Evolutionary conservation across 2,888 invertebrate species (phyloP).

Genomic region (Drosophila hamatofila): DNA sequence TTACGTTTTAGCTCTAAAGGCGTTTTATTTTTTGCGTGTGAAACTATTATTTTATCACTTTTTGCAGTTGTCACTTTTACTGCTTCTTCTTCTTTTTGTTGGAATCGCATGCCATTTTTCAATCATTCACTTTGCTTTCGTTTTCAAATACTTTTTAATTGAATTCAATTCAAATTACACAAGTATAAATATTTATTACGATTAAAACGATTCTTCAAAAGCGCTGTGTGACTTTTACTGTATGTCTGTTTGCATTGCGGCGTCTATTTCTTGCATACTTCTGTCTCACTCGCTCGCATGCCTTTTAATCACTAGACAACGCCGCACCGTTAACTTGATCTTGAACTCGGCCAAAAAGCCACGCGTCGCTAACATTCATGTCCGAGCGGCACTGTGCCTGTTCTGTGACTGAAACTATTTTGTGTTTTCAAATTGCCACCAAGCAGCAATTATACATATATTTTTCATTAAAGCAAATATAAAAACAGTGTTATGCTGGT

Average conservation of each 20-base stretch:
- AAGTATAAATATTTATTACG: conserved; percentile 53
- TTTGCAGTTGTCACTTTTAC: conserved; percentile 44
- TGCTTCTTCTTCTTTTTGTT: conserved; percentile 42
- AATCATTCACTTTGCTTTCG: conserved; percentile 31
- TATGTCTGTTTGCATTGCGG: conserved; percentile 24
- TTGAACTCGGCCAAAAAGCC: conserved; percentile 50
- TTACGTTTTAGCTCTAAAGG: conserved; percentile 57
- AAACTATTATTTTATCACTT: conserved; percentile 29
- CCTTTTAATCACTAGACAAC: conserved; percentile 43
- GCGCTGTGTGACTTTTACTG: conserved; percentile 24
- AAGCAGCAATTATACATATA: conserved; percentile 70
- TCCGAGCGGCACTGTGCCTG: conserved; percentile 51
- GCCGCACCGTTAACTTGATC: conserved; percentile 75
- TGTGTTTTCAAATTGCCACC: conserved; percentile 45
- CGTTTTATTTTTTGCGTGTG: conserved; percentile 31
- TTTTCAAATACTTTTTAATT: conserved; percentile 58
- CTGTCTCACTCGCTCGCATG: conserved; percentile 51
- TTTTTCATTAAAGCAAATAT: conserved; percentile 63
- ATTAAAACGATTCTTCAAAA: conserved; percentile 37
- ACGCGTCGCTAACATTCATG: conserved; percentile 23
- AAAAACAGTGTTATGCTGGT: background rate
- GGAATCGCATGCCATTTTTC: conserved; percentile 25
- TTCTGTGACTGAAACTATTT: conserved; percentile 67
- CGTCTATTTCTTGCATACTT: conserved; percentile 36
- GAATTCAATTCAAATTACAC: conserved; percentile 40